Base-by-base conservation (phyloP, 2,888 invertebrate species). In the Encarsia formosa region DNA sequence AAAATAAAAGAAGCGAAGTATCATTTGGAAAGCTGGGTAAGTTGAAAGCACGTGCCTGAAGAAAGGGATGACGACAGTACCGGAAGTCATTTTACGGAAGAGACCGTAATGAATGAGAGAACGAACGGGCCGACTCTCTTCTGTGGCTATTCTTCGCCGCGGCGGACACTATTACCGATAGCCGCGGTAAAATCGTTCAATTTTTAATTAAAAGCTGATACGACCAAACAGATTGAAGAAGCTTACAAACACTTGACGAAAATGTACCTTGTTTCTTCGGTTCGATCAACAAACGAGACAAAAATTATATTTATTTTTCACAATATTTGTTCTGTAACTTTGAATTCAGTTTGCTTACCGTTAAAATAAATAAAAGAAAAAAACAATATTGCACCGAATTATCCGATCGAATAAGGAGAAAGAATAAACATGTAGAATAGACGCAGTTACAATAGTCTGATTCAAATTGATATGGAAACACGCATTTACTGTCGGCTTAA, bases 401-500 rank as follows among this genome's bases (percentile, higher is more conserved):
- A 16, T 20, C 29, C 26, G 41, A 55, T 55, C 48, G 49, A 55
- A 55, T 52, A 55, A n/a, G n/a, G n/a, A n/a, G n/a, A 55, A 48
- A 40, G 23, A 48, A 38, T 37, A 42, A 49, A 54, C 24, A 46
- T 19, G 38, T 16, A 22, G 16, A 48, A 52, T 34, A 13, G 43
- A 23, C 26, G n/a, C n/a, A 16, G 34, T 29, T 16, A 39, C 38
- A 40, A 20, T 18, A 18, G 13, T n/a, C n/a, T n/a, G n/a, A 23
- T 4, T 31, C 34, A 22, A 52, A 57, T 53, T 48, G 55, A 54
- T 52, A 51, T 52, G 34, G 24, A 49, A 49, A n/a, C n/a, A n/a
- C n/a, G 45, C 48, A 41, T 58, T 60, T 60, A 60, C 53, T 49
- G 58, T 42, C 43, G 38, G 54, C 43, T 55, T 55, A 49, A 49